These are phyloP conservation scores for Synergus gifuensis DNA, from an alignment of 2,888 invertebrate species.

Conservation along the genomic window DNA sequence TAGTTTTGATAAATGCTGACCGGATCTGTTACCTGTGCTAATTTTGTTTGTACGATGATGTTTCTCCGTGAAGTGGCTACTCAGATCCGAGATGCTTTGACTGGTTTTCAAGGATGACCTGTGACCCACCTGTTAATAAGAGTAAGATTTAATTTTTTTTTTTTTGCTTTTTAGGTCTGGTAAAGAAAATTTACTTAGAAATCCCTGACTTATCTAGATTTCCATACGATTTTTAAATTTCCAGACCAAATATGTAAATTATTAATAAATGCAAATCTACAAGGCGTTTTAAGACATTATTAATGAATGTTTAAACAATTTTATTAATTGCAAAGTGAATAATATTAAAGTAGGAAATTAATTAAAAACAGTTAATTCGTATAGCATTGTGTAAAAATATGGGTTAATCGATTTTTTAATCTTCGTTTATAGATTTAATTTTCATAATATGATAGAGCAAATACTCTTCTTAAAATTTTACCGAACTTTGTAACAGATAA, in stretches of 20 bases:
- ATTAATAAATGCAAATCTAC: background rate
- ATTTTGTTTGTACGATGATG: constrained; percentile 71
- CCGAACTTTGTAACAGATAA: background rate
- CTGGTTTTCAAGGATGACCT: constrained; percentile 89
- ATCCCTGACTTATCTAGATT: background rate
- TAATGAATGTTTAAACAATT: background rate
- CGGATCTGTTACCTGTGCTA: constrained; percentile 71
- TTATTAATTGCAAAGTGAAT: background rate
- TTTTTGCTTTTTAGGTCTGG: background rate
- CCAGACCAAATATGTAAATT: background rate
- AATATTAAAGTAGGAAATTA: background rate
- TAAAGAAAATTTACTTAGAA: background rate
- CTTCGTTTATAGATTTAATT: background rate
- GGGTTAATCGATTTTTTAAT: background rate
- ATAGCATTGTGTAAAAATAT: background rate
- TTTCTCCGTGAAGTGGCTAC: constrained; percentile 82
- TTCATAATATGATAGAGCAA: background rate
- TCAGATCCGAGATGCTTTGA: constrained; percentile 92
- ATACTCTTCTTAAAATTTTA: constrained; percentile 4
- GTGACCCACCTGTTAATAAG: constrained; percentile 83
- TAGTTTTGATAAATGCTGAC: constrained; percentile 71
- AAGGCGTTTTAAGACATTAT: background rate
- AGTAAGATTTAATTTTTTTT: constrained; percentile 5
- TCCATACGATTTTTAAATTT: background rate
- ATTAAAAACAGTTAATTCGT: background rate